Percentiles rank a stretch among this genome's conserved stretches.
Conservation (phyloP, 2,113 vertebrate genomes). For the Thermophis baileyi region DNA sequence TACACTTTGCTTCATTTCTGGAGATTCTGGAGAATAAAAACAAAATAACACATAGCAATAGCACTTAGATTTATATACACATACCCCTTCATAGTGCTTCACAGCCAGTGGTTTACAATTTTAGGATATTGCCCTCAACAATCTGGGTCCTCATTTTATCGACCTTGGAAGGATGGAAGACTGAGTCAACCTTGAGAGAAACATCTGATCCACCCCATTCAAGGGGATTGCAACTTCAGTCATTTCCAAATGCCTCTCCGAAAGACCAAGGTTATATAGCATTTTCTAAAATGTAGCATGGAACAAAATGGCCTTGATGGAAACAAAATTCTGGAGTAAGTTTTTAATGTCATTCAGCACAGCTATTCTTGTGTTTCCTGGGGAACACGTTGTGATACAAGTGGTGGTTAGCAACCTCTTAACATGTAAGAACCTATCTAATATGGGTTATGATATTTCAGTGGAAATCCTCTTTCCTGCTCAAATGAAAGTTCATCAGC, state of each 20-base stretch:
- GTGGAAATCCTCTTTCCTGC: not conserved
- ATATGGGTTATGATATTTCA: not conserved
- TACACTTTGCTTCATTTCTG: not conserved
- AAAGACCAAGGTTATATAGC: not conserved
- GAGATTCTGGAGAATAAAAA: not conserved
- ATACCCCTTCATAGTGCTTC: too few species aligned
- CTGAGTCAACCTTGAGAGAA: not conserved
- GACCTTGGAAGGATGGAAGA: too few species aligned
- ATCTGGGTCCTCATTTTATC: too few species aligned
- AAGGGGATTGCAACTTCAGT: not conserved
- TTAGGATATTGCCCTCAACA: too few species aligned
- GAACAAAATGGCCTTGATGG: not conserved
- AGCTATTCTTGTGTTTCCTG: not conserved
- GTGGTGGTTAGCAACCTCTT: not conserved
- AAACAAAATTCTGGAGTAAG: not conserved
- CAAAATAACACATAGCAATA: not conserved
- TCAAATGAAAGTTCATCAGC: not conserved
- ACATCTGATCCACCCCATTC: not conserved
- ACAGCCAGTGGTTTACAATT: too few species aligned
- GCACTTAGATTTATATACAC: too few species aligned
- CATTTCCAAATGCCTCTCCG: not conserved
- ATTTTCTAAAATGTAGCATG: not conserved
- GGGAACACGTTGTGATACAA: accelerated
- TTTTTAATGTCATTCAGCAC: not conserved
- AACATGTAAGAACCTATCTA: not conserved